phyloP scores from a whole-genome alignment of 2,888 invertebrate species.

The Hirtodrosophila confusa region DNA sequence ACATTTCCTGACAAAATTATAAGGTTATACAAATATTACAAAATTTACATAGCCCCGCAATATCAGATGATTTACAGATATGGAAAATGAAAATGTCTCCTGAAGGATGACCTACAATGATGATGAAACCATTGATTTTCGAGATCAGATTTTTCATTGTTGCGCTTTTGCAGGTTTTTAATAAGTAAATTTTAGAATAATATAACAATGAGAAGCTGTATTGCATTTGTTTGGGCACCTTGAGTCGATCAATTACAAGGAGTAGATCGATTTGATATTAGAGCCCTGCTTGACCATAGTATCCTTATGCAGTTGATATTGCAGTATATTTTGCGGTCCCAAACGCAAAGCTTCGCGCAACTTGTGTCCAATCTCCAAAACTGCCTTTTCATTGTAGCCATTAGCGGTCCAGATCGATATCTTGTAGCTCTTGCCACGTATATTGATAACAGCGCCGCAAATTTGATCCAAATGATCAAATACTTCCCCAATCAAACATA shows the following conservation, averaged over 20 bases:
- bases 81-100: no score
- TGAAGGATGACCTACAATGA: no score
- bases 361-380: constrained; percentile 94
- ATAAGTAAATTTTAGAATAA: no score
- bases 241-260: constrained; percentile 69
- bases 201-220: no score
- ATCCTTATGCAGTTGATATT: constrained; percentile 93
- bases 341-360: constrained; percentile 93
- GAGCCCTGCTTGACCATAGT: constrained; percentile 93
- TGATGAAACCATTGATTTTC: no score
- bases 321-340: constrained; percentile 86
- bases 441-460: constrained; percentile 98
- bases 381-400: constrained; percentile 90
- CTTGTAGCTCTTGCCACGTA: constrained; percentile 96
- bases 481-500: constrained; percentile 97
- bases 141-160: no score
- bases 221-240: no score
- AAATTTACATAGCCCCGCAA: no score
- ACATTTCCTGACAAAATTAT: no score
- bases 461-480: constrained; percentile 97
- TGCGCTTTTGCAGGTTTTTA: no score
- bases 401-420: constrained; percentile 97
- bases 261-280: constrained; percentile 87
- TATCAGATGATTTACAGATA: no score
- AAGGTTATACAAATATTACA: no score